Base-by-base conservation (phyloP, 2,113 vertebrate genomes). In the Rhea americana region DNA sequence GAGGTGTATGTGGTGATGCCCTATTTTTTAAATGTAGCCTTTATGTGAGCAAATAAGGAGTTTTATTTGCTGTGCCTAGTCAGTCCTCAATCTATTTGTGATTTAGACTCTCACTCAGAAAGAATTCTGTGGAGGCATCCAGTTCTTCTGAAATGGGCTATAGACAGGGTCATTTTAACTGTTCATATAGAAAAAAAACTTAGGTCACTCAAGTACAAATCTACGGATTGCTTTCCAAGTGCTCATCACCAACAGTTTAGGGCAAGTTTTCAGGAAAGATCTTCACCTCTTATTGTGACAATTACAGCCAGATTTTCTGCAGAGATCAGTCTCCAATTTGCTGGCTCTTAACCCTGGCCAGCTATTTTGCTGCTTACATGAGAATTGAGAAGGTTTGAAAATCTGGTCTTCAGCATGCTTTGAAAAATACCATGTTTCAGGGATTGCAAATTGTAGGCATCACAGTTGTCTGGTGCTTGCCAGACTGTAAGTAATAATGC, bases 11-110 rank as follows among this genome's bases (percentile, higher is more conserved):
- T 16, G 3, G 32, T 65, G 22, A 39, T 87, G 93, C 74, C 21
- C 66, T 92, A 35, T 61, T 90, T 88, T 81, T 67, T 89, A n/a
- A 72, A 83, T 48, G 70, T 70, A 93, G 88, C 43, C 80, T 94
- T 93, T 76, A 78, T 84, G 83, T 94, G 86, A 93, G 86, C 89
- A 96, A 96, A 96, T 93, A 93, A 96, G 92, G 90, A 91, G 74
- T 95, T 93, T 95, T 72, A 65, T 81, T 91, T 91, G 72, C 87
- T 72, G 47, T 93, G 94, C 70, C 81, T 74, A 63, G 65, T 59
- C 66, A 68, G 56, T 83, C 51, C 43, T 86, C 47, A 28, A 82
- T 93, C 95, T 95, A 94, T 94, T 94, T 94, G 89, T 87, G 87
- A 91, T 74, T n/a, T 66, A 74, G 61, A 51, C 28, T 87, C 94